Evolutionary conservation across 1,140 invertebrate species (phyloP).

Genomic region (Helicoverpa zea): DNA sequence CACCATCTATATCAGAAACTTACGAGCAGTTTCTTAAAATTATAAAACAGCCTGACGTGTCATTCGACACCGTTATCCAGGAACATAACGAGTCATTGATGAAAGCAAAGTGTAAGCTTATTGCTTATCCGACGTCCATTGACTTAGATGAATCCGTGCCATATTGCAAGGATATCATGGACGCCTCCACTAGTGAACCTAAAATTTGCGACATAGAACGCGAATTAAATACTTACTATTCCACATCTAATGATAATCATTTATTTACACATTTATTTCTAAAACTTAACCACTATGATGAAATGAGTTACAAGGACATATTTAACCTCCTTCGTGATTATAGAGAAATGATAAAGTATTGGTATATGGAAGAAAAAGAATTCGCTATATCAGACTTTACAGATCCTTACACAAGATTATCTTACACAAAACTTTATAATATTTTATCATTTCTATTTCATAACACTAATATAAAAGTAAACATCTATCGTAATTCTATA

Average conservation of each 20-base stretch:
- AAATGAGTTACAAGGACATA: constrained; percentile 50
- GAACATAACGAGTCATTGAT: not conserved
- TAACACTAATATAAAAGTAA: not conserved
- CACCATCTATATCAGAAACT: not conserved
- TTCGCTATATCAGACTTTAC: constrained; percentile 30
- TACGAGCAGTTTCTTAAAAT: not conserved
- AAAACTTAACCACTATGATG: constrained; percentile 62
- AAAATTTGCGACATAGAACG: constrained; percentile 21
- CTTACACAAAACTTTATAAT: constrained; percentile 8
- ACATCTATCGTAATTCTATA: not conserved
- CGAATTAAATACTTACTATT: constrained; percentile 26
- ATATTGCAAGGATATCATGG: not conserved
- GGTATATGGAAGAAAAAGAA: not conserved
- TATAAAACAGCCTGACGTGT: not conserved
- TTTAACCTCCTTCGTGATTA: constrained; percentile 48
- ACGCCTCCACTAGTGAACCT: too few species aligned
- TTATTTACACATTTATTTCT: constrained; percentile 51
- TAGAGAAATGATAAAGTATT: constrained; percentile 31
- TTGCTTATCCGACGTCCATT: not conserved
- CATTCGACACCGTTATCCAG: not conserved
- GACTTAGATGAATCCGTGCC: not conserved
- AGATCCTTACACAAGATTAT: constrained; percentile 31
- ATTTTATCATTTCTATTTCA: not conserved
- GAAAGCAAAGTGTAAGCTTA: not conserved
- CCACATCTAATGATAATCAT: constrained; percentile 28